Evolutionary conservation across 2,113 vertebrate genomes (phyloP).

Genomic region (Cephalopterus ornatus): DNA sequence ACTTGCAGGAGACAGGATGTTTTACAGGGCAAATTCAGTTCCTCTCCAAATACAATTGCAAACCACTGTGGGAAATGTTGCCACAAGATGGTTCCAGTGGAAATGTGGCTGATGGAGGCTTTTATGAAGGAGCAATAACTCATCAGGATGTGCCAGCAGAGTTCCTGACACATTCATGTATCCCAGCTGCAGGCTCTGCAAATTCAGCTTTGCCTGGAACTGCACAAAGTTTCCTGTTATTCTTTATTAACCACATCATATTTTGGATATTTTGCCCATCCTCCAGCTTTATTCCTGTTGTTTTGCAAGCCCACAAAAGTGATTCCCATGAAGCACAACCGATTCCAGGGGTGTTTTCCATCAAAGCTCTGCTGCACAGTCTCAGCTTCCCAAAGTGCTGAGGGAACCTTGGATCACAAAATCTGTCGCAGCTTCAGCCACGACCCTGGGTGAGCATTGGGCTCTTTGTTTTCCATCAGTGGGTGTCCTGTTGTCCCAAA

Average conservation of each 20-base stretch:
- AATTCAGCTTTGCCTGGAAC: not conserved
- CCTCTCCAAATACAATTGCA: not conserved
- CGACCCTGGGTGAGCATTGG: fast-evolving
- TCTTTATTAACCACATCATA: fast-evolving
- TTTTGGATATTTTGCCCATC: not conserved
- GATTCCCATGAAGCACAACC: fast-evolving
- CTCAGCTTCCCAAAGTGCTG: not conserved
- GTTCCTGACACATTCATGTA: fast-evolving
- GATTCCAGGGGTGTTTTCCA: fast-evolving
- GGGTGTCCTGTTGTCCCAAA: not conserved
- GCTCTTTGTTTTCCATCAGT: fast-evolving
- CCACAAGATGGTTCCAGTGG: not conserved
- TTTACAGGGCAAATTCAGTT: not conserved
- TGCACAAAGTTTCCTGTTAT: too few relatives aligned
- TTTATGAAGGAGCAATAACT: not conserved
- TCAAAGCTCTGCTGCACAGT: not conserved
- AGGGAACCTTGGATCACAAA: fast-evolving
- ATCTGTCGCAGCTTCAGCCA: not conserved
- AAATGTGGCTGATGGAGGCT: not conserved
- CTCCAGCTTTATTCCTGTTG: not conserved
- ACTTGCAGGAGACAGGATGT: not conserved
- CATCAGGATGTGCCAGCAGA: not conserved
- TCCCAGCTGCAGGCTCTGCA: not conserved
- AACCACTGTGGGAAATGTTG: not conserved
- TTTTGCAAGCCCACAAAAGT: not conserved